phyloP scores from a whole-genome alignment of 2,888 invertebrate genomes.

The Busseola fusca region DNA sequence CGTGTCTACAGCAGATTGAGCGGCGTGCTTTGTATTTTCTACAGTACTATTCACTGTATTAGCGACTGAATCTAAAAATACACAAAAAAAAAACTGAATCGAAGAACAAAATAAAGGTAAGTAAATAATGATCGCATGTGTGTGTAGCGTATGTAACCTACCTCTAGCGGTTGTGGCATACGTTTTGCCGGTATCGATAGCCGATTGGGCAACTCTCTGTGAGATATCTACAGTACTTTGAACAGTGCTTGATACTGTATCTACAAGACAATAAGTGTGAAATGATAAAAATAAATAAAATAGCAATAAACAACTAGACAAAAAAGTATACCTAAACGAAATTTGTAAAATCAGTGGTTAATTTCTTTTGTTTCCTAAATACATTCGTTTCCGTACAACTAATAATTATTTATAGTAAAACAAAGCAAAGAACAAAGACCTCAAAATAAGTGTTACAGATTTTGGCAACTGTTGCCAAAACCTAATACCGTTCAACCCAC shows the following conservation, averaged over 20 bases:
- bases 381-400: background rate
- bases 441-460: conserved; percentile 18
- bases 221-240: conserved; percentile 74
- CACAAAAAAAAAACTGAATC: conserved; percentile 51
- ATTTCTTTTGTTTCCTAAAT: background rate
- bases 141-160: conserved; percentile 53
- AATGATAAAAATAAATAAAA: conserved; percentile 26
- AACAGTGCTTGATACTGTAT: conserved; percentile 72
- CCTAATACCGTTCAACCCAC: conserved; percentile 48
- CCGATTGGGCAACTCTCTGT: conserved; percentile 73
- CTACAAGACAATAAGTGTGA: conserved; percentile 69
- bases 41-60: conserved; percentile 72
- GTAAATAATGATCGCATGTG: background rate
- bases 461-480: conserved; percentile 47
- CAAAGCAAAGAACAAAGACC: conserved; percentile 33
- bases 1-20: conserved; percentile 72
- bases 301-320: background rate
- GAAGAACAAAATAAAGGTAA: background rate
- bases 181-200: conserved; percentile 71
- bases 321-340: background rate
- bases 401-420: conserved; percentile 1
- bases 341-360: background rate
- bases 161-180: conserved; percentile 74
- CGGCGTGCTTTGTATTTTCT: conserved; percentile 74
- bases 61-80: conserved; percentile 73